Conservation (phyloP, 2,888 invertebrate genomes). For the Hirudinaria manillensis region DNA sequence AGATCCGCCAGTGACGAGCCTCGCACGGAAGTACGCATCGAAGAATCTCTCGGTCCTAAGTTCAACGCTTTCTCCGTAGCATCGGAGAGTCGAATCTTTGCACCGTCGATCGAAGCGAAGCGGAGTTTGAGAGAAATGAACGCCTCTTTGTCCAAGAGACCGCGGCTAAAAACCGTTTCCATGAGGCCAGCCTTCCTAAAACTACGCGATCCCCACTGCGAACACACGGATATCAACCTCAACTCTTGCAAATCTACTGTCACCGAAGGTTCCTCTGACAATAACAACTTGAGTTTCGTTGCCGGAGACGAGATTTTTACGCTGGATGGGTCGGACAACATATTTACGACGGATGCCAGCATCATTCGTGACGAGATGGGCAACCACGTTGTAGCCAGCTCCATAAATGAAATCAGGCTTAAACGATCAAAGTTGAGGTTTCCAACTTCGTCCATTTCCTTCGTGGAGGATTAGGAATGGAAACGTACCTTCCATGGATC, state of each 20-base stretch:
- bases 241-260: constrained; percentile 18
- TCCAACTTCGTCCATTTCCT: constrained; percentile 20
- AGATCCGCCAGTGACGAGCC: constrained; percentile 31
- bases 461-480: constrained; percentile 15
- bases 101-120: neutral
- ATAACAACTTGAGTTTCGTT: constrained; percentile 29
- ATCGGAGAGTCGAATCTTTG: constrained; percentile 24
- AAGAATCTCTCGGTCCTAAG: neutral
- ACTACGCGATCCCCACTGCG: neutral
- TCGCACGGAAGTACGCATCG: neutral
- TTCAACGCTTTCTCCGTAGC: constrained; percentile 20
- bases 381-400: constrained; percentile 23
- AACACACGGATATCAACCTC: neutral
- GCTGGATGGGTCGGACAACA: constrained; percentile 16
- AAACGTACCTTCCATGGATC: neutral
- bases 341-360: constrained; percentile 4
- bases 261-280: constrained; percentile 27
- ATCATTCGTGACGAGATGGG: constrained; percentile 27
- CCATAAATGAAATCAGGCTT: constrained; percentile 27
- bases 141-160: neutral
- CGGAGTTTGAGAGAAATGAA: neutral
- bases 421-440: constrained; percentile 15
- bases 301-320: constrained; percentile 25
- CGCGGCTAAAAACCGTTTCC: constrained; percentile 15
- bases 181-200: constrained; percentile 31